Evolutionary conservation across 1,140 invertebrate species (phyloP), one percentile per base, ranked within the genome.

Genomic region (Drosophila ohnishii): DNA sequence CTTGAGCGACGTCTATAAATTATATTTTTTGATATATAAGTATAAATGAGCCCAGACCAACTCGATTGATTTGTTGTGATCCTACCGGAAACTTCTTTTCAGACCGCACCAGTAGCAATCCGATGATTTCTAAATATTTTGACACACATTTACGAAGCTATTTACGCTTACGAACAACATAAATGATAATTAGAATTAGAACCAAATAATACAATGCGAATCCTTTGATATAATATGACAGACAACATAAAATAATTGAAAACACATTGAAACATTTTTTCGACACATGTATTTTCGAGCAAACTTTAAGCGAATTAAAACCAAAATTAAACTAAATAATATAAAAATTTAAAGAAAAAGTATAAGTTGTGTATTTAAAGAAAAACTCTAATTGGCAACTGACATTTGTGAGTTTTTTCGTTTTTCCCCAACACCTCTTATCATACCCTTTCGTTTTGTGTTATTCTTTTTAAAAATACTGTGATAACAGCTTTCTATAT

Each of bases 11-110:
- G 84, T 88, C 85, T 88, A 89, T 83, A 87, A 66, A 73, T 88
- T 88, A 80, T 88, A 88, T 88, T 80, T 80, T 88, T 84, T 64
- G 48, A 86, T 83, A 80, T 78, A 72, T 65, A 84, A 88, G 73
- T 88, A 88, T 88, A 88, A 83, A 88, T 87, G 84, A 84, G 84
- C 84, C 84, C 84, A 87, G 84, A 87, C 84, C 66, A 88, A 69
- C 84, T 87, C 84, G 77, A 87, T 87, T 80, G 84, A 80, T 88
- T 88, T 87, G 84, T 87, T 87, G 73, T 83, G 57, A 35, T 25
- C 40, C 39, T 25, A 22, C 19, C 5, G 48, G 45, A 55, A 40
- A 42, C 44, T 50, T 59, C 42, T 39, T 53, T 56, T 61, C 40
- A 11, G 63, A 48, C 10, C n/a, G 55, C 56, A 76, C 35, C 37